A percentile compares a stretch with the other conserved stretches of the same genome.
Conservation (phyloP, 1,140 invertebrate species). For the Drosophila tristis region DNA sequence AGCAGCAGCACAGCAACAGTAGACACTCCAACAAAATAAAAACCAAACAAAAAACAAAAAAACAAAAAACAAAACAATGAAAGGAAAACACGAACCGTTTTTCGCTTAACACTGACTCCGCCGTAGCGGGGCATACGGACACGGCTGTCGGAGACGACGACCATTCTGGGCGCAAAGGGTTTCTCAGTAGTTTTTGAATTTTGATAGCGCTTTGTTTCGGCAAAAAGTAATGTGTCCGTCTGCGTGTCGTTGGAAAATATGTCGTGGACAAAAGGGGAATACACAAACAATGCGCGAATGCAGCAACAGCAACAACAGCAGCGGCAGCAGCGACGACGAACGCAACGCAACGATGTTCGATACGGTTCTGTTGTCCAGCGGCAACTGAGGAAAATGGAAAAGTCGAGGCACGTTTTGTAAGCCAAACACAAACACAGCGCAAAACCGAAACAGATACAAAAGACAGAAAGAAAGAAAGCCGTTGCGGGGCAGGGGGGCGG, state of each 20-base stretch:
- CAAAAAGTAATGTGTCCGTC: slow-evolving; percentile 12
- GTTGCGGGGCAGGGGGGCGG: neutral
- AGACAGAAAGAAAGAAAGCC: neutral
- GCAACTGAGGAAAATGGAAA: slow-evolving; percentile 73
- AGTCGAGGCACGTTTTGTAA: slow-evolving; percentile 52
- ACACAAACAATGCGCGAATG: slow-evolving; percentile 5
- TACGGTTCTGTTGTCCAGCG: slow-evolving; percentile 66
- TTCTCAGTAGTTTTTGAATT: slow-evolving; percentile 74
- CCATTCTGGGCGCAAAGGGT: slow-evolving; percentile 73
- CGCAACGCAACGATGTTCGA: slow-evolving; percentile 26
- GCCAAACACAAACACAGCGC: slow-evolving; percentile 3
- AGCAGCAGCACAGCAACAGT: neutral
- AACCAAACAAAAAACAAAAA: slow-evolving; percentile 23
- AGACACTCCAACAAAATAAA: slow-evolving; percentile 1
- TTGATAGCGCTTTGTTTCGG: slow-evolving; percentile 48
- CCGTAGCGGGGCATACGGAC: slow-evolving; percentile 75
- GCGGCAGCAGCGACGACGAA: no score
- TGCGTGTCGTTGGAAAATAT: slow-evolving; percentile 16
- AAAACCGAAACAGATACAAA: slow-evolving; percentile 6
- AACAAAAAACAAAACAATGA: slow-evolving; percentile 1
- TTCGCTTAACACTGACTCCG: slow-evolving; percentile 74
- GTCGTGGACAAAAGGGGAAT: neutral
- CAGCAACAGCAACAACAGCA: neutral
- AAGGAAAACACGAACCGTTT: slow-evolving; percentile 61
- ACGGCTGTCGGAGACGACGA: slow-evolving; percentile 79